Base-by-base conservation (phyloP, 2,113 vertebrate genomes). In the Clarias magur region DNA sequence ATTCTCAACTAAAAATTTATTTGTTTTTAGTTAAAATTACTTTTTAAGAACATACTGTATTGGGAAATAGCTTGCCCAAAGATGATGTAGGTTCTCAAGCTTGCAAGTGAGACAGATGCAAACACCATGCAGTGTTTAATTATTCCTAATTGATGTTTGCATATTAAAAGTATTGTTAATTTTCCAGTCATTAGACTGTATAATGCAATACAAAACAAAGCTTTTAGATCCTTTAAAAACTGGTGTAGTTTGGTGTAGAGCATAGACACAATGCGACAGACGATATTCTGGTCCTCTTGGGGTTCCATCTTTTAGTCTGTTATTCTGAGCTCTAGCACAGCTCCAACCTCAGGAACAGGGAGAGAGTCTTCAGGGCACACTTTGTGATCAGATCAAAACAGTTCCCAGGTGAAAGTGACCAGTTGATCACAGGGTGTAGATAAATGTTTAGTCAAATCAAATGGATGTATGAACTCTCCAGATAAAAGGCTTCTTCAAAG, bases 341-440 rank as follows among this genome's bases (percentile, higher is more conserved):
- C 30, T 34, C 60, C 82, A 67, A 13, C 70, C 56, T 56, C 30
- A 83, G 53, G 72, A 73, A 72, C 60, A 73, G 67, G 25, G n/a
- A 48, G 72, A 70, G 63, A 70, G 63, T 72, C 38, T 85, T 42
- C n/a, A 83, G 60, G 27, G 27, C 72, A 48, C 25, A 57, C 53
- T 85, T 89, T 78, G 34, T 82, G 65, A 83, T 73, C 72, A 63
- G 48, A 60, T 76, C 4, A 67, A 76, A 84, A 59, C 11, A 9
- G 19, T 70, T 53, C 23, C 54, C 53, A n/a, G 8, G 8, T 56
- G 85, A 80, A 86, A 48, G 76, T 80, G 85, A 67, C 60, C 15
- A 12, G 38, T 62, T 25, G 48, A 21, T 78, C 13, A 38, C 25
- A 27, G 27, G 23, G 13, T 27, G 23, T 56, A 53, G 21, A 5